A percentile compares a stretch with the other conserved stretches of the same genome.
Evolutionary conservation across 2,797 vertebrate species (phyloP).

Genomic region (Phoeniculus purpureus): DNA sequence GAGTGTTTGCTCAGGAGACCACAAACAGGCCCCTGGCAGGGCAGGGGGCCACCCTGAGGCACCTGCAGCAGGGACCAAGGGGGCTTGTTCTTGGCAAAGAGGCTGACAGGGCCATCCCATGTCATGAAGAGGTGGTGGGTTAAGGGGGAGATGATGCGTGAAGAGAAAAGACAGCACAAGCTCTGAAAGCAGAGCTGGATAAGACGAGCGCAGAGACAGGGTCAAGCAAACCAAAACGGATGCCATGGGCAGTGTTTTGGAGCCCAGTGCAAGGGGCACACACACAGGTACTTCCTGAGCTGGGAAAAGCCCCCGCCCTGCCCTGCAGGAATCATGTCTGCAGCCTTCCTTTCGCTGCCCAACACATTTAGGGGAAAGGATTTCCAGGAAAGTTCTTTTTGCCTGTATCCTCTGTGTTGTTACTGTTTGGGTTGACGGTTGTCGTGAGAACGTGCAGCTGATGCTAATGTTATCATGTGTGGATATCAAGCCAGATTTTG

Average conservation of each 20-base stretch:
- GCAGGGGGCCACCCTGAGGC: neutral
- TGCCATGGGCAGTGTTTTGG: fast-evolving
- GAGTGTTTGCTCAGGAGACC: neutral
- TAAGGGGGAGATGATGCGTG: no score
- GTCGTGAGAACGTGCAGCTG: neutral
- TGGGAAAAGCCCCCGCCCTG: fast-evolving
- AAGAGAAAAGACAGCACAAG: neutral
- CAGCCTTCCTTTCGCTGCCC: neutral
- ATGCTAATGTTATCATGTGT: neutral
- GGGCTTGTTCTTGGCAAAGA: no score
- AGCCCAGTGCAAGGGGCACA: fast-evolving
- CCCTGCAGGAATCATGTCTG: fast-evolving
- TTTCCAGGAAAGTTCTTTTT: neutral
- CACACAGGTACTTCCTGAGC: fast-evolving
- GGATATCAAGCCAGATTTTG: neutral
- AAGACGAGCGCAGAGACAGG: fast-evolving
- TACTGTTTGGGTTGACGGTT: slow-evolving; percentile 15
- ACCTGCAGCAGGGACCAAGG: neutral
- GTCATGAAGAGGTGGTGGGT: neutral
- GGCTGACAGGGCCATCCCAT: fast-evolving
- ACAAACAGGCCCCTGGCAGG: no score
- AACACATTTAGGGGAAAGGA: fast-evolving
- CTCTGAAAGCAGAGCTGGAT: neutral
- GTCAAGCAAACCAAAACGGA: neutral
- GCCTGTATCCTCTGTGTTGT: neutral